These are phyloP conservation scores for Calcarius lapponicus DNA, from an alignment of 2,797 vertebrate species.

Conservation along the genomic window DNA sequence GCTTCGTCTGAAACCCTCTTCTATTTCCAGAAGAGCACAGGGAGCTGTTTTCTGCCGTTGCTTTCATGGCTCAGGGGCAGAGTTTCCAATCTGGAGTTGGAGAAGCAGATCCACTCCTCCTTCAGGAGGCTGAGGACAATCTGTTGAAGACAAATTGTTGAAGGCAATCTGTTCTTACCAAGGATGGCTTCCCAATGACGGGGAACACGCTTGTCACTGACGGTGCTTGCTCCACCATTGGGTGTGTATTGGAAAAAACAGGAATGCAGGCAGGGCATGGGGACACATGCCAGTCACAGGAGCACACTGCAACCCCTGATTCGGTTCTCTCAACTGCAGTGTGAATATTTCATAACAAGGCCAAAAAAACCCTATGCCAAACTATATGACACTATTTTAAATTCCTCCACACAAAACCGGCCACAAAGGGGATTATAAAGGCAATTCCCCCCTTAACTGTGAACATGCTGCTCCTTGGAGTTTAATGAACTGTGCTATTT, in stretches of 20 bases:
- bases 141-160: not conserved
- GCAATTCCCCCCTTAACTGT: not conserved
- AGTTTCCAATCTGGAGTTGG: not conserved
- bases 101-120: not conserved
- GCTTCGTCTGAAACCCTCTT: not conserved
- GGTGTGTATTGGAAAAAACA: fast-evolving
- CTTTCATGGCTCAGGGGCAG: not conserved
- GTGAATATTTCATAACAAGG: not conserved
- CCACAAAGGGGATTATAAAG: not conserved
- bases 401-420: not conserved
- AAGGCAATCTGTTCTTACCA: constrained; percentile 6
- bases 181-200: not conserved
- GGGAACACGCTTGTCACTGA: not conserved
- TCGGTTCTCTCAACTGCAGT: not conserved
- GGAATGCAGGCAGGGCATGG: fast-evolving
- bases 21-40: not conserved
- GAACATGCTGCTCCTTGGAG: not conserved
- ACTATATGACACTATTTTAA: not conserved
- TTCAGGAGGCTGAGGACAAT: not conserved
- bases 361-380: not conserved
- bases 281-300: not conserved
- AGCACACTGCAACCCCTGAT: not conserved
- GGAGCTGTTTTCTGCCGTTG: not conserved
- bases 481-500: not conserved
- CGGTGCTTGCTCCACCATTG: not conserved